Base-by-base conservation (phyloP, 2,888 invertebrate species). In the Stictocephala bisonia region DNA sequence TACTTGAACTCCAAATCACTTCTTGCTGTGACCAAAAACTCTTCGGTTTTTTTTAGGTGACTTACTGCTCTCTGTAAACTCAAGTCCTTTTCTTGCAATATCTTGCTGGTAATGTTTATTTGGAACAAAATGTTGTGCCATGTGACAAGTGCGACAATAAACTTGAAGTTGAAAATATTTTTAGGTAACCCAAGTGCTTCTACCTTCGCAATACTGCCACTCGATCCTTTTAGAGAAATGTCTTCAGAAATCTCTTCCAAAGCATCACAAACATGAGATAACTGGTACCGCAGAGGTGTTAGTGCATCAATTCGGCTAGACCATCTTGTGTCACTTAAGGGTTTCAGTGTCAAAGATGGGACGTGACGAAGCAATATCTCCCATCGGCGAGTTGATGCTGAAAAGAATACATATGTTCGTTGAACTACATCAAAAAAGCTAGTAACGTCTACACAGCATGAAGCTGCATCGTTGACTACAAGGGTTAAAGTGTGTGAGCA, bases 381-480 rank as follows among this genome's bases (percentile, higher is more conserved):
- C 53, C 53, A 53, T 24, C 53, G 53, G 3, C 15, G 29, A 29
- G 31, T 51, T 13, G 69, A 48, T 26, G 48, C 68, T 7, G 35
- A 69, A 35, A 66, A 66, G 24, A 44, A 48, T 1, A n/a, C 26
- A 50, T 50, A 31, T 13, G 22, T 9, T n/a, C n/a, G n/a, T n/a
- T n/a, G n/a, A n/a, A n/a, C n/a, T n/a, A 24, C n/a, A 18, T 7
- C 35, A 70, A 70, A 26, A 31, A 70, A 70, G 15, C 18, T 13
- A 41, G 31, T 22, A 7, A 44, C 53, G 9, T 18, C 15, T 7
- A 2, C 15, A 41, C 29, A 56, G 41, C n/a, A 20, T 13, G 13
- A 26, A 13, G 15, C 58, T 26, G 70, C 56, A 26, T 70, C 41
- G 11, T 41, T 41, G 3, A 70, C 44, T 20, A 40, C 56, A 13